Percentiles rank a stretch among this genome's conserved stretches.
These are phyloP conservation scores for Troides aeacus DNA, from an alignment of 2,888 invertebrate species.

Conservation along the genomic window DNA sequence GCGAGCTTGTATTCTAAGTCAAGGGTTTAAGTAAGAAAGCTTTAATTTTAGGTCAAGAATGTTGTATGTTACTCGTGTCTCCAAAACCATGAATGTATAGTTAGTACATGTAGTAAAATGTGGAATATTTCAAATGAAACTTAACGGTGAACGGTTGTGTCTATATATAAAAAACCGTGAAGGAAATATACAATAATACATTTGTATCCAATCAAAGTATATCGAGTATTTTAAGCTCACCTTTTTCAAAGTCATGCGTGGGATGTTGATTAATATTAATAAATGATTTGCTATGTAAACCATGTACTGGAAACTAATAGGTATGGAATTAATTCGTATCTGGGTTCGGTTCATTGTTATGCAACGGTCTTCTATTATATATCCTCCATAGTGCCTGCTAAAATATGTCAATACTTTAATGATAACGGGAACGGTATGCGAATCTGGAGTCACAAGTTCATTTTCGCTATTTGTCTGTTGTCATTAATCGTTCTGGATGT, in stretches of 20 bases:
- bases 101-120: background rate
- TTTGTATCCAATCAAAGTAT: too few species aligned
- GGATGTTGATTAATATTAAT: background rate
- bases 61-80: conserved; percentile 13
- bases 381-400: too few species aligned
- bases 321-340: background rate
- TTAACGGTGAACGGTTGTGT: too few species aligned
- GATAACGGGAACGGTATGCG: too few species aligned
- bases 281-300: background rate
- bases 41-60: conserved; percentile 30
- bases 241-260: background rate
- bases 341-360: background rate
- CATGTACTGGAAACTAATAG: background rate
- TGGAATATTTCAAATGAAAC: background rate
- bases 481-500: too few species aligned
- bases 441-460: too few species aligned
- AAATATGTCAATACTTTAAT: too few species aligned
- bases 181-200: too few species aligned
- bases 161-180: too few species aligned
- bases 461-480: too few species aligned
- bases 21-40: conserved; percentile 26
- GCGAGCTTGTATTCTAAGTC: conserved; percentile 23
- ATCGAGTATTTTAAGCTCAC: background rate
- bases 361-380: background rate
- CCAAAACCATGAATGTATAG: background rate